Evolutionary conservation across 2,797 vertebrate species (phyloP), one percentile per base, ranked within the genome.

Genomic region (Pelochelys cantorii): DNA sequence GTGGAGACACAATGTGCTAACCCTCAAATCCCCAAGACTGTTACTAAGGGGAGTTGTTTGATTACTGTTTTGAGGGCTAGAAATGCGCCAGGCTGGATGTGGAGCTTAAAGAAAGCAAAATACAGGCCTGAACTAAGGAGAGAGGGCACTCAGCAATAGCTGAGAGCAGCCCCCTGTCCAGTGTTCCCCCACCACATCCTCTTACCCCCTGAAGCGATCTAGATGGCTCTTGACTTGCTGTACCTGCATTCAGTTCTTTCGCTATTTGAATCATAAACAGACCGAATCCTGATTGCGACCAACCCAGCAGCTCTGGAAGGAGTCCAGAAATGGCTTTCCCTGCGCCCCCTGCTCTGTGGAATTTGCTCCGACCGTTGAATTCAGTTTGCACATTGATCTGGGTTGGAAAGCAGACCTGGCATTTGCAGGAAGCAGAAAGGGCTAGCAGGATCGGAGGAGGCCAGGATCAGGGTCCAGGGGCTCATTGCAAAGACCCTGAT

Each of bases 361-460:
- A 88, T 93, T 93, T 93, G 93, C 83, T 84, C 90, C 56, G 37
- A 0, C 1, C 1, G 25, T 81, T n/a, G 31, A 23, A 1, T 52
- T 0, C 11, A 53, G 29, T 75, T 54, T 23, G 57, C 37, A 12
- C 17, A 1, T 56, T 7, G 23, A 52, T 53, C 0, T 75, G 0
- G 1, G 13, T 37, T 22, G 31, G 0, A 0, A 4, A 37, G 77
- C 37, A 53, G 22, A 17, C 53, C 4, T 6, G 3, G 2, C 2
- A 23, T 1, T 68, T 68, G 65, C 65, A 34, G 65, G 9, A 34
- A 68, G 55, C 0, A 0, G 52, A 56, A 42, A 1, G 0, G 0
- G 5, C n/a, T 68, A 42, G 3, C 20, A 12, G 68, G 34, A 12
- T 34, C 3, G 18, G 65, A 71, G 65, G 65, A 22, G n/a, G n/a